Conservation (phyloP, 2,113 vertebrate genomes). For the Gracilinanus agilis region DNA sequence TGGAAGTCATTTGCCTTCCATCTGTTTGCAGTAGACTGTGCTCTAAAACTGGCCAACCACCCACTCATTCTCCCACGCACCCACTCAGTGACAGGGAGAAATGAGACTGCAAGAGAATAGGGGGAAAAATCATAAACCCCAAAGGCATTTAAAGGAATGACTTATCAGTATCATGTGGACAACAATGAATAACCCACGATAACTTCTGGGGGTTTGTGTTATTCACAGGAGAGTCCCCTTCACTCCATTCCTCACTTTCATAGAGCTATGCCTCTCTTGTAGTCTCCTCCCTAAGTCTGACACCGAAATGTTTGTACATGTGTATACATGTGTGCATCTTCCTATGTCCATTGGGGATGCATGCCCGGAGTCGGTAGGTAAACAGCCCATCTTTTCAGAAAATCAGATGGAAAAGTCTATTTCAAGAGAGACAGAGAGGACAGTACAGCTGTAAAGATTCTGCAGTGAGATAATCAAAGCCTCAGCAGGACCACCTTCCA, state of each 20-base stretch:
- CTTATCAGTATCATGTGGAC: constrained; percentile 74
- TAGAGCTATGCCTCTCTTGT: constrained; percentile 18
- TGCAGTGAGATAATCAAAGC: constrained; percentile 82
- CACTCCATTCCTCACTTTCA: constrained; percentile 38
- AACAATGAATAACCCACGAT: constrained; percentile 70
- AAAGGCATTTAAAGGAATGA: constrained; percentile 71
- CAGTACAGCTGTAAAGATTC: constrained; percentile 80
- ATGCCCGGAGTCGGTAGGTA: constrained; percentile 44
- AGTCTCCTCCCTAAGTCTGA: constrained; percentile 7
- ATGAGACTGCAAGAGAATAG: constrained; percentile 74
- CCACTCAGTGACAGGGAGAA: constrained; percentile 77
- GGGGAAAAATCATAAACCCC: constrained; percentile 53
- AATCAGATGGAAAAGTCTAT: constrained; percentile 42
- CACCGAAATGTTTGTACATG: constrained; percentile 22
- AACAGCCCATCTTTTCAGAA: constrained; percentile 17
- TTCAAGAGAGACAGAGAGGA: constrained; percentile 70
- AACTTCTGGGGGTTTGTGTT: constrained; percentile 72
- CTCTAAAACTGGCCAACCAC: constrained; percentile 81
- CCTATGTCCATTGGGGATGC: neutral
- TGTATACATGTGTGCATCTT: constrained; percentile 64
- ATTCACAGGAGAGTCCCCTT: constrained; percentile 66
- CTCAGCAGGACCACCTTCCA: constrained; percentile 86
- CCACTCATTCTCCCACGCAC: constrained; percentile 80
- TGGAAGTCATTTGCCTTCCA: constrained; percentile 80
- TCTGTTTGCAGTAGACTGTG: constrained; percentile 81